These are phyloP conservation scores for Ceratoteleas bidentatus DNA, from an alignment of 1,140 invertebrate species.

Conservation along the genomic window DNA sequence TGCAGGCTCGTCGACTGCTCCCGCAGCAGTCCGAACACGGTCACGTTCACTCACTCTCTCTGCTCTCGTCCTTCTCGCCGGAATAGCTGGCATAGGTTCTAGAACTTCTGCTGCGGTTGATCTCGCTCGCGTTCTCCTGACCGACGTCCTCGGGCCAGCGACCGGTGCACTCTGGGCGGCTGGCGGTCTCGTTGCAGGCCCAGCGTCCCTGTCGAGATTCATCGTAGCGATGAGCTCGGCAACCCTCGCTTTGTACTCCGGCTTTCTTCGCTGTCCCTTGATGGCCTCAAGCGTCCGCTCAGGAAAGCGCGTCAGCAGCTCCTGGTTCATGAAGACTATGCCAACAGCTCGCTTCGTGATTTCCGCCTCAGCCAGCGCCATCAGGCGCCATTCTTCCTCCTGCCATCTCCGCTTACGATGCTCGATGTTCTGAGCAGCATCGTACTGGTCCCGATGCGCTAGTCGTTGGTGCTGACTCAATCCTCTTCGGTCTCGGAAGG, in stretches of 20 bases:
- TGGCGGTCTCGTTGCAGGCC: too few relatives aligned
- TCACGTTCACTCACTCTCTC: too few relatives aligned
- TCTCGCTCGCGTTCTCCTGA: too few relatives aligned
- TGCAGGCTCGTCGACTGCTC: too few relatives aligned
- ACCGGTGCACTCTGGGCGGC: too few relatives aligned
- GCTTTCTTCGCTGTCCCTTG: neutral
- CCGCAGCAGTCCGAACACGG: too few relatives aligned
- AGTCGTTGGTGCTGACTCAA: neutral
- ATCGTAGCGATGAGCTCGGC: too few relatives aligned
- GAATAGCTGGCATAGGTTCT: too few relatives aligned
- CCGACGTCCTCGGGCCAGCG: too few relatives aligned
- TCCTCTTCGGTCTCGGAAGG: neutral
- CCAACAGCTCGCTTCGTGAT: neutral
- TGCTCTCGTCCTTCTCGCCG: too few relatives aligned
- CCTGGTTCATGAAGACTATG: neutral
- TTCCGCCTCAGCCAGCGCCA: neutral
- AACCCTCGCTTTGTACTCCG: neutral
- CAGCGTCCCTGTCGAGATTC: too few relatives aligned
- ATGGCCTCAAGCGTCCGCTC: neutral
- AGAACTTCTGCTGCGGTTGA: too few relatives aligned
- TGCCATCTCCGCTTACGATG: neutral
- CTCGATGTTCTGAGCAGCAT: neutral
- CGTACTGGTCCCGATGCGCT: neutral
- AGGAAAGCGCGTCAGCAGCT: neutral
- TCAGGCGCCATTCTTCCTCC: neutral